Evolutionary conservation across 2,113 vertebrate species (phyloP), one percentile per base, ranked within the genome.

Genomic region (Oryctolagus cuniculus): DNA sequence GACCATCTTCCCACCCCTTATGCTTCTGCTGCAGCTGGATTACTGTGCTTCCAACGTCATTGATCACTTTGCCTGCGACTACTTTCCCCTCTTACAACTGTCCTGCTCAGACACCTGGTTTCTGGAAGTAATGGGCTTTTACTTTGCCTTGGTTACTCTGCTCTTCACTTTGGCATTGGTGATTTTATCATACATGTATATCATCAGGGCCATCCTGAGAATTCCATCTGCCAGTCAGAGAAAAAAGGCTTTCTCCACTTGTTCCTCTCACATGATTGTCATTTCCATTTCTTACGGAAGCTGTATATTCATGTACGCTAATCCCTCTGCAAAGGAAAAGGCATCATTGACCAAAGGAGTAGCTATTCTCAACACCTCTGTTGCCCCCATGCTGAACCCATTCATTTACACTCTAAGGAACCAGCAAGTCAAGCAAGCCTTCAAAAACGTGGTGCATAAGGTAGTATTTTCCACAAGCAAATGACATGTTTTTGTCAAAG

Each of bases 171-270:
- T 97, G 85, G 89, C 87, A 3, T 55, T 97, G 22, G 92, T 97
- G 34, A 91, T 96, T 94, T 69, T 97, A 66, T 97, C 97, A 24
- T 98, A 98, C 31, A 38, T 97, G 24, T 92, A 64, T 53, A 97
- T 97, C 44, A 86, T 97, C 81, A 83, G 93, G 27, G 95, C 96
- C 12, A 96, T 97, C 90, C 63, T 98, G 66, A 97, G 90, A 92
- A 95, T 97, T 21, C 90, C 90, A 5, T 98, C 97, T 66, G 16
- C 96, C 44, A 95, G 64, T 72, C 96, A 96, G 70, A 97, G 96
- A 17, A 96, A 94, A 34, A 98, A 97, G 38, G 95, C 96, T 79
- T 98, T 98, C 79, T 98, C 97, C 15, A 98, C 97, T 15, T 98
- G 96, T 66, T 96, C 90, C 10, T 98, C 97, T 77, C 96, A 97